A percentile compares a stretch with the other conserved stretches of the same genome.
Conservation (phyloP, 2,797 vertebrate genomes). For the Pteronotus mesoamericanus region DNA sequence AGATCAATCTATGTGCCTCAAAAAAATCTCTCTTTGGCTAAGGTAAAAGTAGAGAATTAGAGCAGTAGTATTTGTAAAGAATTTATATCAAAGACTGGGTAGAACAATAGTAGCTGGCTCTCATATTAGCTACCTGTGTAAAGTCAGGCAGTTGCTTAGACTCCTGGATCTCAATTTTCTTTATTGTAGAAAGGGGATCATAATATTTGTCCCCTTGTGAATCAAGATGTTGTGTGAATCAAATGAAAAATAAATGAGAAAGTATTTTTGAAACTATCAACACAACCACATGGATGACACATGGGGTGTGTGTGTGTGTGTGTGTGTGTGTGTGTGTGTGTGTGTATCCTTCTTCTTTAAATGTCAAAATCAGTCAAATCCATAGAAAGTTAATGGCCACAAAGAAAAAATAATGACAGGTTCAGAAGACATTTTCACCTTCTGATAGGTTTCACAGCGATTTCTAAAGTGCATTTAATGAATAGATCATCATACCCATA, state of each 20-base stretch:
- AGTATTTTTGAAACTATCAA: background rate
- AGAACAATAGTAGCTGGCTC: background rate
- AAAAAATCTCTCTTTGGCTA: background rate
- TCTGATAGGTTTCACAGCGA: background rate
- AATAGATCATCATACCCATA: background rate
- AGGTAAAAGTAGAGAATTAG: background rate
- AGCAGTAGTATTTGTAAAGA: background rate
- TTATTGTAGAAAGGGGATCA: background rate
- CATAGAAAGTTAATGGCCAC: background rate
- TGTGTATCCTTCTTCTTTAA: background rate
- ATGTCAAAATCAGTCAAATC: background rate
- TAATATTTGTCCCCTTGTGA: background rate
- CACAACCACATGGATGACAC: background rate
- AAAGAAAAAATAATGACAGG: background rate
- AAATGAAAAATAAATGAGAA: background rate
- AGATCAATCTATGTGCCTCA: background rate
- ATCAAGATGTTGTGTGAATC: background rate
- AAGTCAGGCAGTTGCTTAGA: background rate
- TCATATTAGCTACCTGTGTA: background rate
- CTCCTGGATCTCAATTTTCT: background rate
- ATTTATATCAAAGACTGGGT: background rate
- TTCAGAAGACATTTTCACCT: background rate
- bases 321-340: background rate
- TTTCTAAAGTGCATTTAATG: background rate
- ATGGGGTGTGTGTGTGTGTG: background rate